Percentiles rank a stretch among this genome's conserved stretches.
phyloP scores from a whole-genome alignment of 1,140 invertebrate species.

The Neotoxoptera formosana region DNA sequence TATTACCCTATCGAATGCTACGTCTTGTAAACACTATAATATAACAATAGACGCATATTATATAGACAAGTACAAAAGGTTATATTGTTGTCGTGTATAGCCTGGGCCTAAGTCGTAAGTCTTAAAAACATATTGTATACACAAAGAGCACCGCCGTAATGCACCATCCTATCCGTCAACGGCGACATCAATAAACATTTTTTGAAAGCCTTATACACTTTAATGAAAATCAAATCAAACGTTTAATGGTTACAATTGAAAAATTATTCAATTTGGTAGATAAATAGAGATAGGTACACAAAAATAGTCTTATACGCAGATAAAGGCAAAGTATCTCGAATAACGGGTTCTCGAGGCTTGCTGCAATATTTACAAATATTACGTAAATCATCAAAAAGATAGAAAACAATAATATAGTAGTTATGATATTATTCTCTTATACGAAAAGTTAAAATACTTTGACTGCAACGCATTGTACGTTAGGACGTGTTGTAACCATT shows the following conservation, averaged over 20 bases:
- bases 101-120: background rate
- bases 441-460: background rate
- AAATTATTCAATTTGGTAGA: too few relatives aligned
- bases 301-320: background rate
- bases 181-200: background rate
- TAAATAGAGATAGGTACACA: too few relatives aligned
- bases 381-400: background rate
- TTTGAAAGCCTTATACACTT: background rate
- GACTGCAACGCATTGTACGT: background rate
- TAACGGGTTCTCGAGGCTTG: too few relatives aligned
- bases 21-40: background rate
- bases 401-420: background rate
- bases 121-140: background rate
- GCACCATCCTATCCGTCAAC: background rate
- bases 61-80: background rate
- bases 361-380: background rate
- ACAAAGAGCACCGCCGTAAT: background rate
- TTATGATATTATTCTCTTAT: background rate
- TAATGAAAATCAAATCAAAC: too few relatives aligned
- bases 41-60: background rate
- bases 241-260: too few relatives aligned
- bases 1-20: background rate
- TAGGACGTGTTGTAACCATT: background rate
- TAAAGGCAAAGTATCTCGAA: background rate
- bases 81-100: background rate